phyloP scores from a whole-genome alignment of 2,888 invertebrate genomes.

The Drosophila merina region DNA sequence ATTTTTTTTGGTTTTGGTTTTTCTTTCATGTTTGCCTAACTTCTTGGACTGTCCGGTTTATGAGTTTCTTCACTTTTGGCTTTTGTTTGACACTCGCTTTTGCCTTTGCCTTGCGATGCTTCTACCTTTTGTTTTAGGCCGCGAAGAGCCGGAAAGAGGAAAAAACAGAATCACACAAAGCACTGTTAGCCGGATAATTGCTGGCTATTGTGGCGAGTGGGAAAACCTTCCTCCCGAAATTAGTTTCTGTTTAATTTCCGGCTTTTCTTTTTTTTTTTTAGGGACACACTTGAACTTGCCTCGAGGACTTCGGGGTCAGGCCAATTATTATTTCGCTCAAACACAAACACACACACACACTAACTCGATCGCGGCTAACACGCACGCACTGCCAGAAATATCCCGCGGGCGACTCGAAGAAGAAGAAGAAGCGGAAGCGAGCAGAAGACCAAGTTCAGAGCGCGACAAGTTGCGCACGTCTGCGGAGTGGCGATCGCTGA shows the following conservation, averaged over 20 bases:
- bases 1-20: neutral
- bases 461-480: conserved; percentile 72
- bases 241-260: neutral
- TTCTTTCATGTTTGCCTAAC: conserved; percentile 23
- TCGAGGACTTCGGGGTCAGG: conserved; percentile 39
- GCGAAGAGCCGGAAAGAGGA: neutral
- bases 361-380: conserved; percentile 10
- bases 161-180: conserved; percentile 42
- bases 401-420: conserved; percentile 19
- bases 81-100: conserved; percentile 62
- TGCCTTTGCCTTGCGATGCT: conserved; percentile 2
- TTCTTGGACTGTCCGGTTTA: conserved; percentile 50
- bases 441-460: conserved; percentile 67
- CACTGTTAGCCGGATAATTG: conserved; percentile 49
- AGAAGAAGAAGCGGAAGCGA: conserved; percentile 54
- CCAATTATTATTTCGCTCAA: conserved; percentile 37
- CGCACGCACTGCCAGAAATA: conserved; percentile 35
- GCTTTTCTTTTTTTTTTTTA: conserved; percentile 1
- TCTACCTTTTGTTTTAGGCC: conserved; percentile 51
- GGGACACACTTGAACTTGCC: conserved; percentile 41
- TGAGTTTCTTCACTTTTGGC: conserved; percentile 76
- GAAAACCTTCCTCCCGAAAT: conserved; percentile 11
- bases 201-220: conserved; percentile 25
- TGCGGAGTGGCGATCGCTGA: conserved; percentile 74
- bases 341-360: conserved; percentile 39